Percentiles rank a stretch among this genome's conserved stretches.
These are phyloP conservation scores for Ophion obscuratus DNA, from an alignment of 2,888 invertebrate species.

Conservation along the genomic window DNA sequence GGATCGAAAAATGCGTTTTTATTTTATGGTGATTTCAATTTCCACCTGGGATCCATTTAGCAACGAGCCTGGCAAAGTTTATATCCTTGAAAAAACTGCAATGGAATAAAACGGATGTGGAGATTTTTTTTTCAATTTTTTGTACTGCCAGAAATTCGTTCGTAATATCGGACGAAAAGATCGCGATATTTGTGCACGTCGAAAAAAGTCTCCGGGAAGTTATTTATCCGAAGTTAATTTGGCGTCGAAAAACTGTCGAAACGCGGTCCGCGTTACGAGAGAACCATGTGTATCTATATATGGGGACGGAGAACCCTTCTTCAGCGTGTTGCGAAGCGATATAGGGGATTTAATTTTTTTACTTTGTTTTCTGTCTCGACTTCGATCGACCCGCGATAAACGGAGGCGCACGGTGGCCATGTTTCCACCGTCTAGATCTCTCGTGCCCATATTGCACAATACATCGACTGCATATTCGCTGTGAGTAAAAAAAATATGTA, in stretches of 20 bases:
- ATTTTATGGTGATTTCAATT: too few species aligned
- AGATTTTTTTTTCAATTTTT: neutral
- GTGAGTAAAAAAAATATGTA: neutral
- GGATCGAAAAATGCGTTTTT: too few species aligned
- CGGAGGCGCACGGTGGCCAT: conserved; percentile 75
- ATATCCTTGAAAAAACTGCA: neutral
- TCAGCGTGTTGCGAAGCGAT: conserved; percentile 12
- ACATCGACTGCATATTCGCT: neutral
- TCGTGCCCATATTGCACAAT: conserved; percentile 56
- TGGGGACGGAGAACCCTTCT: conserved; percentile 70
- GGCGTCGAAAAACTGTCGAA: conserved; percentile 75
- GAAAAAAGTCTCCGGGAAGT: conserved; percentile 42
- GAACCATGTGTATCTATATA: conserved; percentile 3
- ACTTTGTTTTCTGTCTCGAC: conserved; percentile 43
- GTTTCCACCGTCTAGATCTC: conserved; percentile 76
- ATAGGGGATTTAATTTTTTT: conserved; percentile 49
- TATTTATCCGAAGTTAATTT: conserved; percentile 79
- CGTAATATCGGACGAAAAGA: conserved; percentile 73
- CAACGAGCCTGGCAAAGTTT: neutral
- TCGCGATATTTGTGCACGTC: conserved; percentile 50
- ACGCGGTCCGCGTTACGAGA: conserved; percentile 40
- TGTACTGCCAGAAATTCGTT: conserved; percentile 60
- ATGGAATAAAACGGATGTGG: neutral
- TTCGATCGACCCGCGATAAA: conserved; percentile 78
- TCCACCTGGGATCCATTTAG: too few species aligned